Percentiles rank a stretch among this genome's conserved stretches.
Conservation (phyloP, 2,888 invertebrate species). For the Agelastica alni region DNA sequence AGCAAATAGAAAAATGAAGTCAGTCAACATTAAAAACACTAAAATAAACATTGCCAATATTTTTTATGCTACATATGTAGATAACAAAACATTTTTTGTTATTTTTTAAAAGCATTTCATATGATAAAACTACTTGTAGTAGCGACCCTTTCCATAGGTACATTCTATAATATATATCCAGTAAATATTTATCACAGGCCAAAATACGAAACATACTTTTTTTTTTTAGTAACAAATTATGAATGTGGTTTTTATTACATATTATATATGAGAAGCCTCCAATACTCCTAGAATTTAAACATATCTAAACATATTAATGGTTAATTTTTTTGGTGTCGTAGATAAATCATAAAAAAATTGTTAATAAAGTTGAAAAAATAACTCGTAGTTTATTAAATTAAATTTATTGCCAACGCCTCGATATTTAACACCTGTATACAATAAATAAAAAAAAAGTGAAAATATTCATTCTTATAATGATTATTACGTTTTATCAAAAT, state of each 20-base stretch:
- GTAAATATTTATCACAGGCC: conserved; percentile 27
- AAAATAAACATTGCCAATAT: conserved; percentile 38
- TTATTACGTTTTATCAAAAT: too few species aligned
- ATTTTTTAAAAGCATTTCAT: conserved; percentile 9
- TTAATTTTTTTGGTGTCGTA: too few species aligned
- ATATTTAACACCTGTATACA: too few species aligned
- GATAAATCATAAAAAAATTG: too few species aligned
- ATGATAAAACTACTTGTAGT: conserved; percentile 2
- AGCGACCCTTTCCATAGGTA: conserved; percentile 10
- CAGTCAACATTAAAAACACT: conserved; percentile 44
- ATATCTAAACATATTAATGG: too few species aligned
- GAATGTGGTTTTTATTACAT: not conserved
- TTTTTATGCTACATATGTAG: conserved; percentile 27
- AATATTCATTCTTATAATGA: too few species aligned
- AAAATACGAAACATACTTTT: conserved; percentile 19
- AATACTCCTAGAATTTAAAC: too few species aligned
- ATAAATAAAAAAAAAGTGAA: too few species aligned
- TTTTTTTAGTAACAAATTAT: not conserved
- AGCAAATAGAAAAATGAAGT: conserved; percentile 42
- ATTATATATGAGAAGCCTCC: too few species aligned
- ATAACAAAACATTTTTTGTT: conserved; percentile 33
- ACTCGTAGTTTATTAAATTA: too few species aligned
- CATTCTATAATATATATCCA: conserved; percentile 10
- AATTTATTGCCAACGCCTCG: too few species aligned
- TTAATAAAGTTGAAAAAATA: too few species aligned